phyloP scores from a whole-genome alignment of 2,888 invertebrate genomes.

The Ophion obscuratus region DNA sequence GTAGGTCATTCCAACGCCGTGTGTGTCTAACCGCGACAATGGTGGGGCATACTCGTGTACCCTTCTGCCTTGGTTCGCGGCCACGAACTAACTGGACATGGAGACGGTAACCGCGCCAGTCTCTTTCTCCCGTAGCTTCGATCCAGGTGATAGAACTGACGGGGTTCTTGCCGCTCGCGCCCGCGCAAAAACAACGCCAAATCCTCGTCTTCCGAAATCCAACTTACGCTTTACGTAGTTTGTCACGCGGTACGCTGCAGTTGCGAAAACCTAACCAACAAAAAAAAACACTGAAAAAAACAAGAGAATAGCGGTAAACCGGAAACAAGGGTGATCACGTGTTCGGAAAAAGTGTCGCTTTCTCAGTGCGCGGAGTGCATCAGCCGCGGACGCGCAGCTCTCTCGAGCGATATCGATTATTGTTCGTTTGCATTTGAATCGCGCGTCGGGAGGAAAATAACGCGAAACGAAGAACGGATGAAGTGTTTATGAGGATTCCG shows the following conservation, averaged over 20 bases:
- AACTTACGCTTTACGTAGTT: not conserved
- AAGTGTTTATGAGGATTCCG: not conserved
- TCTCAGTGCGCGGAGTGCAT: conserved; percentile 35
- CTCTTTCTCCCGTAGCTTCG: conserved; percentile 79
- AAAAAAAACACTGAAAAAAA: conserved; percentile 4
- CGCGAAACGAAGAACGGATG: not conserved
- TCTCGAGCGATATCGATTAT: conserved; percentile 27
- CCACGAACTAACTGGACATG: conserved; percentile 82
- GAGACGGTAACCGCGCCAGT: conserved; percentile 78
- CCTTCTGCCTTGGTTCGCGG: conserved; percentile 79
- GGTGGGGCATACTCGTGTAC: conserved; percentile 73
- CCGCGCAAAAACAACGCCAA: conserved; percentile 24
- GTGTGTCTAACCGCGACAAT: conserved; percentile 52
- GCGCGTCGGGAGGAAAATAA: not conserved
- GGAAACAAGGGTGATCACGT: conserved; percentile 32
- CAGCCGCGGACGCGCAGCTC: not conserved
- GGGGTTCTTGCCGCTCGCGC: conserved; percentile 44
- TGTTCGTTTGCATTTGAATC: conserved; percentile 2
- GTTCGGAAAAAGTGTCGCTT: conserved; percentile 37
- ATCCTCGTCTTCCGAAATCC: conserved; percentile 2
- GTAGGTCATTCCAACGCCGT: conserved; percentile 79
- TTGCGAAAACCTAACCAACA: not conserved
- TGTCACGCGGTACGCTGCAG: not conserved
- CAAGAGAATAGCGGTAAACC: not conserved
- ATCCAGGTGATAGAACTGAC: conserved; percentile 74